A percentile compares a stretch with the other conserved stretches of the same genome.
These are phyloP conservation scores for Nesoenas mayeri DNA, from an alignment of 2,113 vertebrate species.

Conservation along the genomic window DNA sequence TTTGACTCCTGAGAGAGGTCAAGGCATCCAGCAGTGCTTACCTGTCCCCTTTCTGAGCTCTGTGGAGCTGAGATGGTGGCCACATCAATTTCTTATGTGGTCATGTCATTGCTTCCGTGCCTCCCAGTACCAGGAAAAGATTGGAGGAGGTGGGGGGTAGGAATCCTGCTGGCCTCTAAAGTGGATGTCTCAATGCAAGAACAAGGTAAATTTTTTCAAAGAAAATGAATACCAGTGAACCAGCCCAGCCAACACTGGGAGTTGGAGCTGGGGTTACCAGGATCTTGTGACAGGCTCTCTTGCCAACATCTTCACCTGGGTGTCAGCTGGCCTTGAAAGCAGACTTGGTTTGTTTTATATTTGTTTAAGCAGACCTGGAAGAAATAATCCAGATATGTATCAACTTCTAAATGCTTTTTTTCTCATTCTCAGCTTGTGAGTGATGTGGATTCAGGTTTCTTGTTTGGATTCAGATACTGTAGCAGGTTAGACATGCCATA, in stretches of 20 bases:
- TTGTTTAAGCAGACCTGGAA: constrained; percentile 1
- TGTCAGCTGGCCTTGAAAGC: neutral
- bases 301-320: neutral
- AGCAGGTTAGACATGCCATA: neutral
- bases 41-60: neutral
- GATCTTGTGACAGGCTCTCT: neutral
- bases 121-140: neutral
- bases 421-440: neutral
- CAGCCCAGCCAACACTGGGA: neutral
- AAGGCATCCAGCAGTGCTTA: fast-evolving
- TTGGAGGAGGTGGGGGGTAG: neutral
- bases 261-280: neutral
- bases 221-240: neutral
- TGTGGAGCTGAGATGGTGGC: neutral
- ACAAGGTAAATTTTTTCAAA: neutral
- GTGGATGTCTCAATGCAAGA: neutral
- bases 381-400: constrained; percentile 20
- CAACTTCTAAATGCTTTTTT: neutral
- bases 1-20: neutral
- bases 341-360: neutral
- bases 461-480: neutral
- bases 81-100: fast-evolving
- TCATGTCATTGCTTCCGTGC: neutral
- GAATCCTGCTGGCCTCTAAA: neutral
- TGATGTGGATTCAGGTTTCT: neutral